Conservation (phyloP, 2,888 invertebrate species). For the Mantis religiosa region DNA sequence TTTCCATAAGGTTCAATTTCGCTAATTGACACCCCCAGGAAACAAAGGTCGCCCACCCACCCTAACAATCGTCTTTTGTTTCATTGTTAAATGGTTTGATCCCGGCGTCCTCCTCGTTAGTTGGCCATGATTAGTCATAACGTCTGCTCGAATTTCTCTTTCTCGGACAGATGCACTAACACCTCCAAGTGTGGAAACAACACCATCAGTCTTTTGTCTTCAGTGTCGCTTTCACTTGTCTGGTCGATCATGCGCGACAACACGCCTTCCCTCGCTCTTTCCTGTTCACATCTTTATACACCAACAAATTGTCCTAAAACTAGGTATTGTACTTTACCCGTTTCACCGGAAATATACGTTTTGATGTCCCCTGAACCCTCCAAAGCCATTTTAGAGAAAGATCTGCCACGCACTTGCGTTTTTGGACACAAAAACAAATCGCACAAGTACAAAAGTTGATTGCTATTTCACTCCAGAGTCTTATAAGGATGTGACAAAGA, state of each 20-base stretch:
- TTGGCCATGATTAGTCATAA: background rate
- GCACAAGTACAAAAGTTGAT: too few species aligned
- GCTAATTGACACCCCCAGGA: slow-evolving; percentile 25
- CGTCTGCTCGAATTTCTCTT: background rate
- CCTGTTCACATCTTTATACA: too few species aligned
- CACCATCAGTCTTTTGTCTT: background rate
- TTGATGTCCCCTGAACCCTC: too few species aligned
- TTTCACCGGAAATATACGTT: too few species aligned
- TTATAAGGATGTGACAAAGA: too few species aligned
- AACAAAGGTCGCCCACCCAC: background rate
- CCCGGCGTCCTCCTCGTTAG: background rate
- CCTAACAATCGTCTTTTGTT: slow-evolving; percentile 3
- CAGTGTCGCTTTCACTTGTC: background rate
- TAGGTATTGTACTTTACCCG: too few species aligned
- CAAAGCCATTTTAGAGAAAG: too few species aligned
- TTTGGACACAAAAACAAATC: too few species aligned
- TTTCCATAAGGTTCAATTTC: slow-evolving; percentile 25
- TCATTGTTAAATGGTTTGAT: background rate
- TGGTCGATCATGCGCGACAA: background rate
- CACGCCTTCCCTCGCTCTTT: background rate
- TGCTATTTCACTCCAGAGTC: too few species aligned
- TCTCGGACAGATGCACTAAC: background rate
- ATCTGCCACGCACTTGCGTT: too few species aligned
- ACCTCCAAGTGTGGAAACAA: background rate
- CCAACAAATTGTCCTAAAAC: too few species aligned